Conservation (phyloP, 2,888 invertebrate genomes). For the Diarsia brunnea region DNA sequence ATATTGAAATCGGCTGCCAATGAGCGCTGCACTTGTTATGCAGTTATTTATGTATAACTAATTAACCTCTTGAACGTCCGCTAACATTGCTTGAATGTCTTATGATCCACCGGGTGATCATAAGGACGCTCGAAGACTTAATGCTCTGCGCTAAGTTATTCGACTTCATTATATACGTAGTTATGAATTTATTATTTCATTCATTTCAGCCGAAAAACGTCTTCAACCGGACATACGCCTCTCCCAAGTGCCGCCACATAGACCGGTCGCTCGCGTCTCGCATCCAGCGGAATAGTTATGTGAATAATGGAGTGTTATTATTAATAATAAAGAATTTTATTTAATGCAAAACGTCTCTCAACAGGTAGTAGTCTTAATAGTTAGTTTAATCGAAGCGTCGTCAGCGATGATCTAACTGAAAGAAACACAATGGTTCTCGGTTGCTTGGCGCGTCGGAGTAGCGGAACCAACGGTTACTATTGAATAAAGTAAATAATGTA, state of each 20-base stretch:
- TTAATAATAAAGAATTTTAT: constrained; percentile 22
- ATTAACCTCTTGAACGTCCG: too few species aligned
- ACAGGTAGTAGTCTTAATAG: constrained; percentile 23
- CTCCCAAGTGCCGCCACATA: too few species aligned
- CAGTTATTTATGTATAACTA: constrained; percentile 32
- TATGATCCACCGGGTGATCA: too few species aligned
- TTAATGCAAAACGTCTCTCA: constrained; percentile 11
- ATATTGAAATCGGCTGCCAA: constrained; percentile 38
- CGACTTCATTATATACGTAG: constrained; percentile 35
- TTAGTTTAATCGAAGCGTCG: constrained; percentile 36
- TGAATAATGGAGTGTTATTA: constrained; percentile 33
- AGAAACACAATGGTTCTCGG: constrained; percentile 8
- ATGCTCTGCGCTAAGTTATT: constrained; percentile 26
- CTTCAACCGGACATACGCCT: too few species aligned
- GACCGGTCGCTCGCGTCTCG: too few species aligned
- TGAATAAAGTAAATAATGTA: constrained; percentile 14
- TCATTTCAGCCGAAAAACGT: too few species aligned
- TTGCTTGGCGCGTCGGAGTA: constrained; percentile 13
- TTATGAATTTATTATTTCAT: constrained; percentile 31
- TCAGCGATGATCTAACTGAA: constrained; percentile 19
- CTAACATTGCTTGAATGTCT: too few species aligned
- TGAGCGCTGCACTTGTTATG: constrained; percentile 32
- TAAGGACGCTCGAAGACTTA: too few species aligned
- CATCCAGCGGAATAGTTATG: too few species aligned
- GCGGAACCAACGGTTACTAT: constrained; percentile 28